Percentiles rank a stretch among this genome's conserved stretches.
These are phyloP conservation scores for Lycophotia porphyrea DNA, from an alignment of 2,888 invertebrate species.

Conservation along the genomic window DNA sequence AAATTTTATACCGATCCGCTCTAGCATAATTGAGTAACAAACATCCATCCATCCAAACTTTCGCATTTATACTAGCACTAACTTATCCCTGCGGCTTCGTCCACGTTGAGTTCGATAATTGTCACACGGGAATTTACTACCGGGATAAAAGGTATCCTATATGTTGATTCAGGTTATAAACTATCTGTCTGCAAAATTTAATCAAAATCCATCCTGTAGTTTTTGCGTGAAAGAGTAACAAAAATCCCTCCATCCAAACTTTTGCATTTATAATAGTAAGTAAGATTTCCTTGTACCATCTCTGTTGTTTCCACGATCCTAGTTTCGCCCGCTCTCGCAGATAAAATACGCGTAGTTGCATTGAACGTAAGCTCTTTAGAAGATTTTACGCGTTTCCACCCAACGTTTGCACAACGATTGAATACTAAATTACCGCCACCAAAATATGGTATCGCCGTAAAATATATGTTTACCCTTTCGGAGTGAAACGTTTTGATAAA, in stretches of 20 bases:
- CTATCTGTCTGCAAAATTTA: no score
- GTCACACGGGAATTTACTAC: no score
- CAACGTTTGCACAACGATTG: conserved; percentile 49
- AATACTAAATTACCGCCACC: conserved; percentile 54
- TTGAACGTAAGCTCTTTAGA: conserved; percentile 48
- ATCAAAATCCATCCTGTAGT: no score
- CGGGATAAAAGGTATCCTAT: no score
- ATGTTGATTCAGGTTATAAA: no score
- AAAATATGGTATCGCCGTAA: conserved; percentile 56
- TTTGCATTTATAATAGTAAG: neutral
- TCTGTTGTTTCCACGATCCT: conserved; percentile 8
- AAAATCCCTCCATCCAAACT: neutral
- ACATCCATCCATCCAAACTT: neutral
- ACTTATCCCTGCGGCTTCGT: no score
- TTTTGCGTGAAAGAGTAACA: no score
- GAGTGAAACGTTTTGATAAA: conserved; percentile 55
- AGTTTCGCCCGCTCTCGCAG: neutral
- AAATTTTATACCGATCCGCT: neutral
- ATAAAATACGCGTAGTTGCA: conserved; percentile 51
- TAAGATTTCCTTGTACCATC: neutral
- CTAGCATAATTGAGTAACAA: neutral
- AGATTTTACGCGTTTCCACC: conserved; percentile 38
- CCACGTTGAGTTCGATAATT: no score
- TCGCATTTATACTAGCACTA: neutral
- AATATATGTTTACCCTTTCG: conserved; percentile 54